Conservation (phyloP, 2,888 invertebrate genomes). For the Stramonita haemastoma region DNA sequence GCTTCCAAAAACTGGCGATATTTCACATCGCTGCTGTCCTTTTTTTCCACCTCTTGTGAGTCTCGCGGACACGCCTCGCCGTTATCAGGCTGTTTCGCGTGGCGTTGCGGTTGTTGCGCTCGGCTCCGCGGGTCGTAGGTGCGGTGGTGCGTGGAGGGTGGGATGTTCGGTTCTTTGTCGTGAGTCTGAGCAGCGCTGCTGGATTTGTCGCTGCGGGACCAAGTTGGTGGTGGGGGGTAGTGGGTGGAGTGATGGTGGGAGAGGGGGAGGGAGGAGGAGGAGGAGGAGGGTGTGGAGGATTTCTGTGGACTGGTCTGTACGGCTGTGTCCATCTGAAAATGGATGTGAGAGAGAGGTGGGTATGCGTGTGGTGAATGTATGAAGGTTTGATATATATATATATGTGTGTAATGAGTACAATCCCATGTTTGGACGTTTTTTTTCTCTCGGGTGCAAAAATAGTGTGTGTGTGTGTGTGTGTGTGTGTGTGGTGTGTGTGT, state of each 20-base stretch:
- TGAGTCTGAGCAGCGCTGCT: background rate
- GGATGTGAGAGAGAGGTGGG: background rate
- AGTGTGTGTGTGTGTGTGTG: too few relatives aligned
- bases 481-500: background rate
- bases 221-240: background rate
- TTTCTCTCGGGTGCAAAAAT: too few relatives aligned
- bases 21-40: background rate
- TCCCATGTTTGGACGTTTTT: too few relatives aligned
- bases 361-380: too few relatives aligned
- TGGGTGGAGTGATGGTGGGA: too few relatives aligned
- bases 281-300: background rate
- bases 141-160: background rate
- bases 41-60: too few relatives aligned
- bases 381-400: too few relatives aligned
- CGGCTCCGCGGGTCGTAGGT: background rate
- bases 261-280: background rate
- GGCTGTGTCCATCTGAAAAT: conserved; percentile 25
- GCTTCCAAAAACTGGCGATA: conserved; percentile 26
- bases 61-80: too few relatives aligned
- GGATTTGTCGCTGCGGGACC: background rate
- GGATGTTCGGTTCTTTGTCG: background rate
- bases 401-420: too few relatives aligned
- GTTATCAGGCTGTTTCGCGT: too few relatives aligned
- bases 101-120: background rate
- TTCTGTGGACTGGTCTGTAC: conserved; percentile 20